Conservation (phyloP, 2,797 vertebrate genomes). For the Helarctos malayanus region DNA sequence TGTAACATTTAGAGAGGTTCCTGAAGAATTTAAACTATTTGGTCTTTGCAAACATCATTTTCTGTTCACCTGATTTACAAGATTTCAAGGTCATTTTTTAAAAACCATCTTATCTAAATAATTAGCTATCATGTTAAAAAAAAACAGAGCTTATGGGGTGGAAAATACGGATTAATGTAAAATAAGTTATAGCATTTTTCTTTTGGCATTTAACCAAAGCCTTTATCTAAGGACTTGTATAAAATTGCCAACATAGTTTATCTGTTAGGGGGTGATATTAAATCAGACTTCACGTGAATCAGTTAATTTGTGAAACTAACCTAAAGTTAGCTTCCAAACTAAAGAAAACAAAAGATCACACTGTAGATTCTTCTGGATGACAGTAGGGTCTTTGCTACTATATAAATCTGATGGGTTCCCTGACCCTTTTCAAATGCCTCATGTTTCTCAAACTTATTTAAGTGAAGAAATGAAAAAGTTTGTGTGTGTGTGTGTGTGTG, state of each 20-base stretch:
- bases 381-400: not conserved
- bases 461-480: not conserved
- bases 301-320: constrained; percentile 37
- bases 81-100: not conserved
- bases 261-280: not conserved
- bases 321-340: not conserved
- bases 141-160: not conserved
- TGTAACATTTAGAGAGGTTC: not conserved
- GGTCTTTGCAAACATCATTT: constrained; percentile 2
- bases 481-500: not conserved
- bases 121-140: constrained; percentile 22
- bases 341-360: not conserved
- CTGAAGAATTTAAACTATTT: not conserved
- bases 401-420: not conserved
- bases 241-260: not conserved
- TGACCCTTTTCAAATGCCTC: not conserved
- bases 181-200: constrained; percentile 16
- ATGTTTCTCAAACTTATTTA: not conserved
- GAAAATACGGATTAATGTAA: not conserved
- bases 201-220: constrained; percentile 24
- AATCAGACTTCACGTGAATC: not conserved
- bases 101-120: not conserved
- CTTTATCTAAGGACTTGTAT: not conserved
- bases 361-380: not conserved
- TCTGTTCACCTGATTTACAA: constrained; percentile 30